Conservation (phyloP, 1,140 invertebrate species). For the Aphis gossypii region DNA sequence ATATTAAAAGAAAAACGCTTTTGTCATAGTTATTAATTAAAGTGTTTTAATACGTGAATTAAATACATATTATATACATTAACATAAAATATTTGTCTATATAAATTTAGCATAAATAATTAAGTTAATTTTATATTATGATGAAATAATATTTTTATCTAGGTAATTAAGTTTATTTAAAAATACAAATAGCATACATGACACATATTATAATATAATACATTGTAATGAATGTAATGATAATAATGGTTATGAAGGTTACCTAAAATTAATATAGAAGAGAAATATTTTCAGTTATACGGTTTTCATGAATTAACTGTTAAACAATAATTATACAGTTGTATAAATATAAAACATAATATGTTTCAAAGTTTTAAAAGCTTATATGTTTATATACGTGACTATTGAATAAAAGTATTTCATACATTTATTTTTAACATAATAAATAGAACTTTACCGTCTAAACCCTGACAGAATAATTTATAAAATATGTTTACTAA, state of each 20-base stretch:
- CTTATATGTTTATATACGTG: background rate
- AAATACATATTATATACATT: background rate
- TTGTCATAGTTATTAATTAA: background rate
- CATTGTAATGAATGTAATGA: too few relatives aligned
- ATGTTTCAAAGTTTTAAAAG: background rate
- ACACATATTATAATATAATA: background rate
- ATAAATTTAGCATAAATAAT: background rate
- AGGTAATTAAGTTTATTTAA: background rate
- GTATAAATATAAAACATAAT: background rate
- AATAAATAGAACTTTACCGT: background rate
- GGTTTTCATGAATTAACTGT: background rate
- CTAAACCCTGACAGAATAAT: background rate
- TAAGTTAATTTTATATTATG: background rate
- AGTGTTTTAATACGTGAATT: background rate
- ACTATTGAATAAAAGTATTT: background rate
- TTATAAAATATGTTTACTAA: background rate
- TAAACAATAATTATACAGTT: background rate
- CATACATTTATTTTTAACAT: background rate
- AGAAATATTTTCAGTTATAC: background rate
- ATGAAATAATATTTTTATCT: background rate
- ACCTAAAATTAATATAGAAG: background rate
- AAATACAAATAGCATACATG: background rate
- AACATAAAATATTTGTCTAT: background rate
- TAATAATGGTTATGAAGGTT: background rate
- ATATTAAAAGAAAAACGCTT: background rate